A percentile compares a stretch with the other conserved stretches of the same genome.
These are phyloP conservation scores for Philotrypesis tridentata DNA, from an alignment of 1,140 invertebrate species.

Conservation along the genomic window DNA sequence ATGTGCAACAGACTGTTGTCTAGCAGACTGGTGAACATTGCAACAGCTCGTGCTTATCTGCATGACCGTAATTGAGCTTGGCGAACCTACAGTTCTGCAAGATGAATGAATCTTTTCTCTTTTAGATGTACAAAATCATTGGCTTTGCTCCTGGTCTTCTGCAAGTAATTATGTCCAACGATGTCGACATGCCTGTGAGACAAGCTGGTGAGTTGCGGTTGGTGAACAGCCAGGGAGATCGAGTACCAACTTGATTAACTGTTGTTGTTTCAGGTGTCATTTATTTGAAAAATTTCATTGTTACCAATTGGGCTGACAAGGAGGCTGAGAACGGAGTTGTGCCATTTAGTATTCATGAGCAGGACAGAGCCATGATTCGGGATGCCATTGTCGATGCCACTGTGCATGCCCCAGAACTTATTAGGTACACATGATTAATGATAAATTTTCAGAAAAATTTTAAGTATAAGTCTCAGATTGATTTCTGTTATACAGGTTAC, in stretches of 20 bases:
- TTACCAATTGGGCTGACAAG: constrained; percentile 90
- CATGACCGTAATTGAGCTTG: not conserved
- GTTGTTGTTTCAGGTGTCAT: constrained; percentile 81
- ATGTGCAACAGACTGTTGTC: not conserved
- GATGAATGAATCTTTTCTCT: constrained; percentile 16
- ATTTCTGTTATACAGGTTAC: constrained; percentile 78
- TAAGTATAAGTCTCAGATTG: too few species aligned
- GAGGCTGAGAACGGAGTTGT: constrained; percentile 85
- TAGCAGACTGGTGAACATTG: not conserved
- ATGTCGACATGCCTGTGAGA: constrained; percentile 92
- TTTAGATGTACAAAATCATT: constrained; percentile 94
- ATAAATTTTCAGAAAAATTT: too few species aligned
- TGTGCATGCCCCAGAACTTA: constrained; percentile 91
- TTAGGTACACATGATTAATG: constrained; percentile 76
- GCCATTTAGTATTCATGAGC: constrained; percentile 94
- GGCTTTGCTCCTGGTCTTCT: constrained; percentile 95
- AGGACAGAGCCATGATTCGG: constrained; percentile 94
- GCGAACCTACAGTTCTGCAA: not conserved
- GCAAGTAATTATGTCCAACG: constrained; percentile 92
- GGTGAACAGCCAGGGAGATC: not conserved
- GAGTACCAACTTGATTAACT: not conserved
- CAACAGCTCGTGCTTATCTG: not conserved
- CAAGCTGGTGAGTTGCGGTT: constrained; percentile 84
- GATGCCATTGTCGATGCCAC: constrained; percentile 96
- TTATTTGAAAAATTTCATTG: constrained; percentile 97